These are phyloP conservation scores for Trichonephila clavata DNA, from an alignment of 1,140 invertebrate species.

Conservation along the genomic window DNA sequence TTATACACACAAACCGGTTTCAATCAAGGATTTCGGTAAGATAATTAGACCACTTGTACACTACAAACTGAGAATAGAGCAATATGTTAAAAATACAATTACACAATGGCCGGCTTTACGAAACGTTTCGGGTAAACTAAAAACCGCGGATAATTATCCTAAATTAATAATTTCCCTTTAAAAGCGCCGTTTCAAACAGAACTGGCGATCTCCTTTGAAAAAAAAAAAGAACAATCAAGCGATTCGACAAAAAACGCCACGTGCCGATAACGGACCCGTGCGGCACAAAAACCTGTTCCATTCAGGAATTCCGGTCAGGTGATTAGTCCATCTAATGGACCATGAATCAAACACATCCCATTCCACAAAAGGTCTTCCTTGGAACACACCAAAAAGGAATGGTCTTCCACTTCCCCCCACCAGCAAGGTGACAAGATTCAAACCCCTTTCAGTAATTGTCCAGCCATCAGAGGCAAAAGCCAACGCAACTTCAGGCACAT, in stretches of 20 bases:
- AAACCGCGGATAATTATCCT: too few species aligned
- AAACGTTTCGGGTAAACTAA: too few species aligned
- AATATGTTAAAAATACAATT: too few species aligned
- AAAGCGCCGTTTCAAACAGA: too few species aligned
- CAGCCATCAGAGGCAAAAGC: conserved; percentile 48
- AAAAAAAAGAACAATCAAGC: background rate
- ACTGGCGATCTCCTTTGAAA: background rate
- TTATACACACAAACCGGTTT: too few species aligned
- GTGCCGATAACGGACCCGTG: background rate
- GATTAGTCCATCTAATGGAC: conserved; percentile 34
- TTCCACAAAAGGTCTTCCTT: conserved; percentile 32
- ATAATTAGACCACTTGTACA: too few species aligned
- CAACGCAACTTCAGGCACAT: conserved; percentile 38
- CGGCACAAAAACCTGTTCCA: background rate
- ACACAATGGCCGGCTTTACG: too few species aligned
- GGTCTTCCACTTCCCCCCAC: background rate
- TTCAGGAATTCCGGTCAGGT: background rate
- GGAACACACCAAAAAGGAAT: too few species aligned
- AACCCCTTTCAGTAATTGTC: conserved; percentile 49
- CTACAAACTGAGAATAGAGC: too few species aligned
- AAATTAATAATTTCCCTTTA: too few species aligned
- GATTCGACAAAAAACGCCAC: too few species aligned
- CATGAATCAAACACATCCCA: background rate
- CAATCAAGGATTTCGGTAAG: too few species aligned
- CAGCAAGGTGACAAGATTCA: conserved; percentile 49